Base-by-base conservation (phyloP, 2,888 invertebrate species). In the Cryptus armator region DNA sequence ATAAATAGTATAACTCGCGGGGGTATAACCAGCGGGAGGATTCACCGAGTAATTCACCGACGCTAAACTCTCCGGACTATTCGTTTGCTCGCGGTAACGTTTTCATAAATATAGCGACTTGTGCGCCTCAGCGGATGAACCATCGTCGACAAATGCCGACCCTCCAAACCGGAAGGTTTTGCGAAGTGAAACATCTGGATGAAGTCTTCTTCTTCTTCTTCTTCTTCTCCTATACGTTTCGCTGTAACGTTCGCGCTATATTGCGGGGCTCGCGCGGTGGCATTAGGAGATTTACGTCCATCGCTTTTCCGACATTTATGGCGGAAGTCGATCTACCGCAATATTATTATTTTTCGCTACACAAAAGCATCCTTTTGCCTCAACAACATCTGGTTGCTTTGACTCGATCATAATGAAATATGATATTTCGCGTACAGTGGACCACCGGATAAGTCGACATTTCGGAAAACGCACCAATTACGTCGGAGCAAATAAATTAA, bases 131-230 rank as follows among this genome's bases (percentile, higher is more conserved):
- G 29, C 12, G 44, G 5, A 14, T 24, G 12, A 62, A 64, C 37
- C 48, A 24, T 32, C 62, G 66, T 51, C 16, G 66, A 66, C n/a
- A 66, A 66, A 43, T 43, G 19, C 64, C 19, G 14, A 48, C 66
- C 44, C 37, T 53, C 24, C 14, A 46, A 82, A 32, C n/a, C 70
- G 71, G 24, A 71, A 82, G 68, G 43, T 82, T 59, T 62, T 59
- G 66, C 76, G 14, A 81, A 68, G 68, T 44, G 72, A 74, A 81
- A 77, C 84, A 84, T 84, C 81, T 84, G 84, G 81, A 74, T 78
- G 37, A 78, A 70, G 19, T 77, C 51, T 48, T 71, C 72, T 74
- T 14, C 56, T 16, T 19, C 68, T 32, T 77, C 51, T 48, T 71
- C 72, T 74, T 62, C 29, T 12, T 48, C 48, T 48, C 48, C 14